Evolutionary conservation across 1,140 invertebrate genomes (phyloP).

Genomic region (Ectropis grisescens): DNA sequence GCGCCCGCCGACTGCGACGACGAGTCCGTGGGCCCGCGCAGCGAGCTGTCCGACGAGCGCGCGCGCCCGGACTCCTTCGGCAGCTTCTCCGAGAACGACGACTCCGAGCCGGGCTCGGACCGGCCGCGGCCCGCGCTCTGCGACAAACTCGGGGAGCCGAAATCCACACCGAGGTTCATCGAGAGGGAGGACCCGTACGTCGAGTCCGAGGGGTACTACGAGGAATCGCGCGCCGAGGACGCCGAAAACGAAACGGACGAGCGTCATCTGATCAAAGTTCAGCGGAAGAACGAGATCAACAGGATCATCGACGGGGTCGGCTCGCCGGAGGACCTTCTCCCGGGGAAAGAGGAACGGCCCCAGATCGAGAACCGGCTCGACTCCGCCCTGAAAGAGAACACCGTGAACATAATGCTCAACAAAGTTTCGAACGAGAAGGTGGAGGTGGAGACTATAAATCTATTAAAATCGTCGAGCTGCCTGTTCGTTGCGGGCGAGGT

Average conservation of each 20-base stretch:
- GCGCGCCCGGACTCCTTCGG: slow-evolving; percentile 56
- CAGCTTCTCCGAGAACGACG: slow-evolving; percentile 61
- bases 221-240: slow-evolving; percentile 46
- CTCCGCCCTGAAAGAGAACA: slow-evolving; percentile 52
- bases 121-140: slow-evolving; percentile 32
- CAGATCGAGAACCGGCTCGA: slow-evolving; percentile 49
- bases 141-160: slow-evolving; percentile 54
- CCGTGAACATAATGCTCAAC: slow-evolving; percentile 49
- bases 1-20: slow-evolving; percentile 57
- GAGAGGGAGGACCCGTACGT: slow-evolving; percentile 55
- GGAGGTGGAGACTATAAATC: slow-evolving; percentile 19
- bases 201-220: slow-evolving; percentile 52
- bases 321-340: slow-evolving; percentile 18
- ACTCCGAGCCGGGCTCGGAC: slow-evolving; percentile 43
- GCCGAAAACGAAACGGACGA: slow-evolving; percentile 59
- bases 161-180: slow-evolving; percentile 52
- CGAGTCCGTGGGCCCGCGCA: slow-evolving; percentile 54
- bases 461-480: slow-evolving; percentile 49
- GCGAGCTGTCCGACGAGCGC: slow-evolving; percentile 58
- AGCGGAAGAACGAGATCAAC: slow-evolving; percentile 67
- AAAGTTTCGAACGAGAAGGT: slow-evolving; percentile 32
- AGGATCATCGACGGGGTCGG: slow-evolving; percentile 45
- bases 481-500: slow-evolving; percentile 31
- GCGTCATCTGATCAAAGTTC: slow-evolving; percentile 55
- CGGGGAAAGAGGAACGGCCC: slow-evolving; percentile 31